A percentile compares a stretch with the other conserved stretches of the same genome.
Evolutionary conservation across 2,113 vertebrate genomes (phyloP).

Genomic region (Coptodon bakossiorum): DNA sequence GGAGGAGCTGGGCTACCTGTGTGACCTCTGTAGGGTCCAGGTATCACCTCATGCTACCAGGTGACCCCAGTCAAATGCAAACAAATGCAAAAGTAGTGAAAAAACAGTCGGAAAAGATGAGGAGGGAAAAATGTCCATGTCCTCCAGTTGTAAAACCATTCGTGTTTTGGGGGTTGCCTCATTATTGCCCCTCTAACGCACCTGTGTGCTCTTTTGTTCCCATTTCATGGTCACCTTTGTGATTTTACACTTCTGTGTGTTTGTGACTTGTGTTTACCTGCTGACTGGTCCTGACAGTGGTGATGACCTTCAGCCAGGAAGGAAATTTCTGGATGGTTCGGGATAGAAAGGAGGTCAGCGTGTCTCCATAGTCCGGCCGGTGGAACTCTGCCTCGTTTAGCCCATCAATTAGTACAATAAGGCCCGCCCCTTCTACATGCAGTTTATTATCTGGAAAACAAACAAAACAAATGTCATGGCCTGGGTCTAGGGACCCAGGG

Average conservation of each 20-base stretch:
- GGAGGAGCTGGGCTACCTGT: not conserved
- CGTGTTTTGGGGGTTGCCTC: not conserved
- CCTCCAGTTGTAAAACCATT: not conserved
- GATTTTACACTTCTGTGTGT: not conserved
- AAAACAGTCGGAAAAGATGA: not conserved
- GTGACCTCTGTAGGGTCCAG: not conserved
- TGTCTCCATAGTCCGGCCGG: conserved; percentile 96
- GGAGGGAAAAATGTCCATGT: not conserved
- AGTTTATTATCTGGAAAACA: conserved; percentile 81
- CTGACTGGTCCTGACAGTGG: conserved; percentile 90
- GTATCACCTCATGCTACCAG: not conserved
- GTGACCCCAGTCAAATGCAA: not conserved
- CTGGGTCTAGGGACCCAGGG: too few relatives aligned
- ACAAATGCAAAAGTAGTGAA: not conserved
- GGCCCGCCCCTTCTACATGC: conserved; percentile 86
- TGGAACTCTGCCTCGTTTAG: conserved; percentile 99
- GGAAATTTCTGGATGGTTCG: conserved; percentile 92
- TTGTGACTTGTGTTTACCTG: conserved; percentile 73
- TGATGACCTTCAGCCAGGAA: conserved; percentile 92
- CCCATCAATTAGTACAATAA: conserved; percentile 93
- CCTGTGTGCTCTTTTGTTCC: not conserved
- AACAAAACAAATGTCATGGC: not conserved
- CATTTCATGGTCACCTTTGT: not conserved
- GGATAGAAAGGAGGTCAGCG: conserved; percentile 91
- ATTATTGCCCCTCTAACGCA: not conserved